phyloP scores from a whole-genome alignment of 2,113 vertebrate species.

The Rhodinocichla rosea region DNA sequence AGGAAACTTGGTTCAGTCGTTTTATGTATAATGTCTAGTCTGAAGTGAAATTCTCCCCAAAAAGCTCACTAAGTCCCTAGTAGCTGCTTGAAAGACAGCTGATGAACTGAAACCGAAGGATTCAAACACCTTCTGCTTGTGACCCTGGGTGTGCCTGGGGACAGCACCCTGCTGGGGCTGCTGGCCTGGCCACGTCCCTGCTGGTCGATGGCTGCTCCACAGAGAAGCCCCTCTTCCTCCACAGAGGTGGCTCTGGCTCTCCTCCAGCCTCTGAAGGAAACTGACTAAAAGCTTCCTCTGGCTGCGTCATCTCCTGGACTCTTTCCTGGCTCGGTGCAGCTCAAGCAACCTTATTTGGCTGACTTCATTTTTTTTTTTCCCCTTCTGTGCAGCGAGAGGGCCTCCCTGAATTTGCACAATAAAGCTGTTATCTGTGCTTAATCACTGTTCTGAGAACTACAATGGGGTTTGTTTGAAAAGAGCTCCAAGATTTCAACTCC shows the following conservation, averaged over 20 bases:
- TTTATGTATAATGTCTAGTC: background rate
- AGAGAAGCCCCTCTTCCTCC: constrained; percentile 35
- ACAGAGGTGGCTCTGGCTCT: constrained; percentile 68
- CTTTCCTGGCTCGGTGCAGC: constrained; percentile 78
- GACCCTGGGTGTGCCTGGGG: background rate
- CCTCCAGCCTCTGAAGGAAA: constrained; percentile 76
- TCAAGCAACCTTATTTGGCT: constrained; percentile 89
- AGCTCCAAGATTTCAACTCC: background rate
- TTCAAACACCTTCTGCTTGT: background rate
- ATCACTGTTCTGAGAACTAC: constrained; percentile 38
- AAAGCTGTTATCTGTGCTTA: constrained; percentile 61
- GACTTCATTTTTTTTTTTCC: constrained; percentile 49
- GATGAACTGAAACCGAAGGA: background rate
- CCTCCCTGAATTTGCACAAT: constrained; percentile 53
- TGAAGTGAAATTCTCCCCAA: background rate
- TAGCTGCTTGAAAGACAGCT: background rate
- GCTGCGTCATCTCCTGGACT: constrained; percentile 85
- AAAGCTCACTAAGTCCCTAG: background rate
- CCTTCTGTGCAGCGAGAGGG: background rate
- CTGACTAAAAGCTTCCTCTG: constrained; percentile 90
- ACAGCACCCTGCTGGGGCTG: background rate
- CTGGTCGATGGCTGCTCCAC: background rate
- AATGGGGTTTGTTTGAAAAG: background rate
- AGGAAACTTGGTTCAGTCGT: constrained; percentile 3
- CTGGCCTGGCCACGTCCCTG: background rate